Conservation (phyloP, 2,113 vertebrate genomes). For the Nothobranchius furzeri region DNA sequence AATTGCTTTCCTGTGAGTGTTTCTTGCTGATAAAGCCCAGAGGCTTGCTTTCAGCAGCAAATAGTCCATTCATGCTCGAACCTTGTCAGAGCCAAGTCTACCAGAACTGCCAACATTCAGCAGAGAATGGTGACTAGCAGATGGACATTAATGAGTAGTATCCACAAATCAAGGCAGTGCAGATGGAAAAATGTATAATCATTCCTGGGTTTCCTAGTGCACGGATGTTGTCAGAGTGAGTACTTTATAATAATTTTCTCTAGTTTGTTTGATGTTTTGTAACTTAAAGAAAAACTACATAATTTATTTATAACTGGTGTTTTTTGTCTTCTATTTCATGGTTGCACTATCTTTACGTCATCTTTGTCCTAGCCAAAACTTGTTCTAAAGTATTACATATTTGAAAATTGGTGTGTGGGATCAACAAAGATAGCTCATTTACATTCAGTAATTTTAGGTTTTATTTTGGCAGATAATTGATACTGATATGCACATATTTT, state of each 20-base stretch:
- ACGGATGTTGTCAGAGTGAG: conserved; percentile 9
- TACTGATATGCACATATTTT: neutral
- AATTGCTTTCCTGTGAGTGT: conserved; percentile 44
- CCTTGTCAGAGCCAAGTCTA: conserved; percentile 34
- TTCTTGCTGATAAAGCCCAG: conserved; percentile 58
- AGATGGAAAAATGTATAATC: conserved; percentile 30
- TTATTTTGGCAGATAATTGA: neutral
- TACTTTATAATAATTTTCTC: conserved; percentile 2
- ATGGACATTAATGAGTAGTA: conserved; percentile 42
- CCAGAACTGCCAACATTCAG: conserved; percentile 43
- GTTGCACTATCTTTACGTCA: conserved; percentile 16
- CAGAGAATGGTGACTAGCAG: conserved; percentile 42
- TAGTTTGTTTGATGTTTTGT: neutral
- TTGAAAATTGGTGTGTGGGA: neutral
- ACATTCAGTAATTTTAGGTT: neutral
- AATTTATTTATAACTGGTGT: conserved; percentile 8
- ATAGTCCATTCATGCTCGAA: conserved; percentile 40
- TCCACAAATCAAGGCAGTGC: conserved; percentile 38
- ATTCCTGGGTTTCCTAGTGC: conserved; percentile 13
- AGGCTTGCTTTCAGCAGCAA: conserved; percentile 33
- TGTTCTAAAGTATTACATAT: neutral
- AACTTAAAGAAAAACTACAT: neutral
- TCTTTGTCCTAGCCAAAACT: neutral
- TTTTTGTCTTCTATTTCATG: conserved; percentile 1
- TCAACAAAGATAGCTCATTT: neutral